Evolutionary conservation across 2,888 invertebrate genomes (phyloP).

Genomic region (Peribatodes rhomboidaria): DNA sequence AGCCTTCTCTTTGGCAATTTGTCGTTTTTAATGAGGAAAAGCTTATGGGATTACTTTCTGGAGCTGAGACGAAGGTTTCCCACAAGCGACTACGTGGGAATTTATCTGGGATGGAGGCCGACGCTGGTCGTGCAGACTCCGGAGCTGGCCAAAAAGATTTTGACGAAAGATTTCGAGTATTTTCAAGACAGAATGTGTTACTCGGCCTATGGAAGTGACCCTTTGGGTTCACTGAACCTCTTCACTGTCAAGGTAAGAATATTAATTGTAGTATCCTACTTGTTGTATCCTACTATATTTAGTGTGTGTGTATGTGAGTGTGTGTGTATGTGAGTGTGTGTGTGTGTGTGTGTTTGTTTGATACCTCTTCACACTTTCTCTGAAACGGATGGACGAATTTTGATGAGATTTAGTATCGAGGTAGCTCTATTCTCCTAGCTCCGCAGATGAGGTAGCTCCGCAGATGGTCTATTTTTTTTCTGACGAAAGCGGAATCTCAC

Average conservation of each 20-base stretch:
- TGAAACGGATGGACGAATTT: no score
- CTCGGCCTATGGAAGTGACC: constrained; percentile 60
- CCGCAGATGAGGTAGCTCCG: no score
- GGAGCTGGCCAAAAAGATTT: constrained; percentile 64
- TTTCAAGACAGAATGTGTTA: constrained; percentile 68
- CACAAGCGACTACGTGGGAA: constrained; percentile 63
- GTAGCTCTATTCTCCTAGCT: no score
- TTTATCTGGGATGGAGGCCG: constrained; percentile 68
- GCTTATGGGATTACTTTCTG: constrained; percentile 62
- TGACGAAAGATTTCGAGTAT: constrained; percentile 65
- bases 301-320: no score
- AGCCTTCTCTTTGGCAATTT: constrained; percentile 64
- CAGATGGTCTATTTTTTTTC: no score
- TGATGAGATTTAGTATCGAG: no score
- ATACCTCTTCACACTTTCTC: no score
- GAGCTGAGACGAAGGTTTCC: constrained; percentile 56
- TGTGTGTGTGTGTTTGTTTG: no score
- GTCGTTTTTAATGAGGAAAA: constrained; percentile 66
- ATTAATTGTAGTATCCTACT: neutral
- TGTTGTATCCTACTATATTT: no score
- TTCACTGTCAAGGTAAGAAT: constrained; percentile 67
- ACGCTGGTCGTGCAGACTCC: constrained; percentile 67
- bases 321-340: no score
- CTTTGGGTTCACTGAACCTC: constrained; percentile 71
- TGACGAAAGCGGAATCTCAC: no score